Base-by-base conservation (phyloP, 2,888 invertebrate species). In the Brachyptera putata region DNA sequence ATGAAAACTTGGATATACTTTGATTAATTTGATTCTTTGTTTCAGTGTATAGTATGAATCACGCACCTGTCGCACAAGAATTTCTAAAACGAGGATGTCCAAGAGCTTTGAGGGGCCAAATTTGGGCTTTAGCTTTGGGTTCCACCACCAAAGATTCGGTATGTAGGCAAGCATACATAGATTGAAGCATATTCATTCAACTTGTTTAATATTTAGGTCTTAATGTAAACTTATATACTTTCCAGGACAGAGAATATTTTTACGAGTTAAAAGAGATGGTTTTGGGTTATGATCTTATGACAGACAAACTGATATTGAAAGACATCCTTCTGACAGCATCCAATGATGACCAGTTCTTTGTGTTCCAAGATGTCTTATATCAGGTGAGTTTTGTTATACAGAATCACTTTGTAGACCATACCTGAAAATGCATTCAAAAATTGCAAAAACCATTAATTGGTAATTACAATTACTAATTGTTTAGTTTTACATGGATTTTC, bases 301-400 rank as follows among this genome's bases (percentile, higher is more conserved):
- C 95, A 30, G 96, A 97, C 74, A 94, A 93, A 74, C 78, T 97
- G 7, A 89, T 96, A 68, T 92, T 95, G 68, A 97, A 96, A 82
- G 97, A 97, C 72, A 91, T 97, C 7, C 95, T 95, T 74, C 75
- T 96, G 62, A 97, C 96, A 0, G 95, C 96, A 0, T 94, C 95
- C 9, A 97, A 97, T 74, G 96, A 97, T 72, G 96, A 97, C 74
- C 96, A 96, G 73, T 96, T 96, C 73, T 97, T 97, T 73, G 95
- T 97, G 0, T 97, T 95, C 73, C 96, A 97, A 78, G 97, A 97
- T 75, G 85, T 95, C 58, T 76, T 97, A 1, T 95, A 95, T 74
- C 95, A 96, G 81, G 89, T 91, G 71, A 66, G 53, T 55, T n/a
- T n/a, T n/a, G n/a, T n/a, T n/a, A 34, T 9, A 21, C 24, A 26